Evolutionary conservation across 2,888 invertebrate genomes (phyloP), one percentile per base, ranked within the genome.

Genomic region (Folsomia manolachei): DNA sequence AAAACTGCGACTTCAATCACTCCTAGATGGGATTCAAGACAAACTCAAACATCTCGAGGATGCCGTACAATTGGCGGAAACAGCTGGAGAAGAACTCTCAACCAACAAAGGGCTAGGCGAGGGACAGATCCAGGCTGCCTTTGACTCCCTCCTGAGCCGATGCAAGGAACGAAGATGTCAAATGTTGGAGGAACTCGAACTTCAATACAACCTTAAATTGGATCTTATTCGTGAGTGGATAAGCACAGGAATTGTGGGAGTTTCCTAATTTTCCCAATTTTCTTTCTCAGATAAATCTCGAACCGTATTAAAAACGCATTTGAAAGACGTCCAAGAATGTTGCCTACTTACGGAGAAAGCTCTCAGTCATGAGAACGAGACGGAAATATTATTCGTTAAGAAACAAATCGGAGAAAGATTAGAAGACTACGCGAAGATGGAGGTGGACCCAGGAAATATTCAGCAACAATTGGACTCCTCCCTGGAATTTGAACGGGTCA

Each of bases 331-430:
- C 63, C 83, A 82, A 73, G 84, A 83, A 69, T 84, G 85, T 74
- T 85, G 85, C 79, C 83, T 84, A 61, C 83, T 85, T 72, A 85
- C 86, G 2, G 84, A 85, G 75, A 84, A 85, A 62, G 84, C 85
- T 0, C 80, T 86, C n/a, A 82, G 82, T 56, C 83, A 84, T 75
- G 85, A 85, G 52, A 84, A 82, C 74, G 85, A 85, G 74, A 85
- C 84, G 24, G 86, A 86, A 77, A 83, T 86, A 56, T 82, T 86
- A 21, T 82, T 86, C 65, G 84, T 86, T 52, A 84, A 84, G 80
- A 86, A 86, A 74, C 85, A 86, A 80, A 83, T 85, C 82, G 82
- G 83, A 1, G 84, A 84, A 65, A 83, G 84, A 69, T 81, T 86
- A 56, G 82, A 83, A 69, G 84, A 84, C 72, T 82, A 84, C 76